Conservation (phyloP, 2,888 invertebrate species). For the Chrysolina oricalcia region DNA sequence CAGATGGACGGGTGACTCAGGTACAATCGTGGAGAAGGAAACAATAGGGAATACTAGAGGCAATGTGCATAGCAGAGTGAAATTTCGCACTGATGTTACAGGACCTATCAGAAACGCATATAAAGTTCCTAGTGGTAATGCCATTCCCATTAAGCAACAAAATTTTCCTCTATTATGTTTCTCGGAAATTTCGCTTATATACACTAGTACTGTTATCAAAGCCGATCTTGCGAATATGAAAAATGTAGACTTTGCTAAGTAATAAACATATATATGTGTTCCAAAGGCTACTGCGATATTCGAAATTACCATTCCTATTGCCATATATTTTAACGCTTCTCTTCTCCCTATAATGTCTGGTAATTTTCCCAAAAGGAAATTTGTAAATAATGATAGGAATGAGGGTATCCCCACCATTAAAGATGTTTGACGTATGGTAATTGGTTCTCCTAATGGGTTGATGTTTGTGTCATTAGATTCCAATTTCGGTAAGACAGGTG, state of each 20-base stretch:
- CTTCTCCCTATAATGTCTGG: conserved; percentile 75
- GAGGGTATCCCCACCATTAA: conserved; percentile 20
- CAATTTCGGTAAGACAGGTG: conserved; percentile 53
- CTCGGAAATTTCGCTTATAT: conserved; percentile 88
- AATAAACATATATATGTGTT: conserved; percentile 58
- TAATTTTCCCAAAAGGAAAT: conserved; percentile 44
- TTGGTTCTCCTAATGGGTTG: conserved; percentile 63
- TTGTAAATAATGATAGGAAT: conserved; percentile 47
- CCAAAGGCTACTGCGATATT: conserved; percentile 47
- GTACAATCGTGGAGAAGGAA: conserved; percentile 30
- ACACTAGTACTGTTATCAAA: conserved; percentile 81
- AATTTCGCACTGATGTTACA: conserved; percentile 34
- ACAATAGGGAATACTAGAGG: conserved; percentile 47
- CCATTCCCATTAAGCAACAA: conserved; percentile 66
- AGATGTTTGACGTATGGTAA: conserved; percentile 50
- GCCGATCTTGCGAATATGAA: background rate
- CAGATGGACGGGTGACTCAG: conserved; percentile 55
- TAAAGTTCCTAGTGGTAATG: conserved; percentile 43
- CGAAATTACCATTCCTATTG: conserved; percentile 77
- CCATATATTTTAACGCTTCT: conserved; percentile 77
- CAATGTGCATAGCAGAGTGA: conserved; percentile 42
- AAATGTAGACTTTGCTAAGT: conserved; percentile 68
- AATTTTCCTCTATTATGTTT: conserved; percentile 84
- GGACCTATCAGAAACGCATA: conserved; percentile 48
- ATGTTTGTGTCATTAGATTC: conserved; percentile 39